Evolutionary conservation across 2,888 invertebrate genomes (phyloP).

Genomic region (Nycteola revayana): DNA sequence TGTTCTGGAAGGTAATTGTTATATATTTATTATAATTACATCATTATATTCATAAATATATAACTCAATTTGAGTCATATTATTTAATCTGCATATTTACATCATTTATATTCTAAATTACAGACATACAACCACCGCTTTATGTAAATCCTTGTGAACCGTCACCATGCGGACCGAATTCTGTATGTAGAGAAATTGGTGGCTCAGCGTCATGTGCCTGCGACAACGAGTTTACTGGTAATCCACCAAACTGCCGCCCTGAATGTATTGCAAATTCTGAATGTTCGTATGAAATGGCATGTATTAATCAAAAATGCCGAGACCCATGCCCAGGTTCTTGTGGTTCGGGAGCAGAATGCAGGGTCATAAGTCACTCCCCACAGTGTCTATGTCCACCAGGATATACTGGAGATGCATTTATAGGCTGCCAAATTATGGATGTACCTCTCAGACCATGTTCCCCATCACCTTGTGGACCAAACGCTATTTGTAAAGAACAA

Average conservation of each 20-base stretch:
- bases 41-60: no score
- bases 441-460: slow-evolving; percentile 83
- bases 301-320: slow-evolving; percentile 87
- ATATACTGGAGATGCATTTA: slow-evolving; percentile 85
- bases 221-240: slow-evolving; percentile 84
- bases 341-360: slow-evolving; percentile 86
- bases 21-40: no score
- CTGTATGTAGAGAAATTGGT: slow-evolving; percentile 82
- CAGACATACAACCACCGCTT: slow-evolving; percentile 50
- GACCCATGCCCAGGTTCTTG: slow-evolving; percentile 89
- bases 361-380: slow-evolving; percentile 87
- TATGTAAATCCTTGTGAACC: slow-evolving; percentile 84
- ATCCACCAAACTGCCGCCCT: slow-evolving; percentile 87
- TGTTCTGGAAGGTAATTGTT: slow-evolving; percentile 81
- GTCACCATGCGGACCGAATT: slow-evolving; percentile 89
- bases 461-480: slow-evolving; percentile 88
- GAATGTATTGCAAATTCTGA: slow-evolving; percentile 90
- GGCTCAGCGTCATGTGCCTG: slow-evolving; percentile 88
- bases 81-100: no score
- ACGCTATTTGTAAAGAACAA: slow-evolving; percentile 86
- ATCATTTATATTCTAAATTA: slow-evolving; percentile 29
- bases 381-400: slow-evolving; percentile 87
- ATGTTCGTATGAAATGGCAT: slow-evolving; percentile 85
- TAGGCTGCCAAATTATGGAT: slow-evolving; percentile 72
- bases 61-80: no score